phyloP scores from a whole-genome alignment of 2,888 invertebrate species.

The Kuschelorhynchus macadamiae region DNA sequence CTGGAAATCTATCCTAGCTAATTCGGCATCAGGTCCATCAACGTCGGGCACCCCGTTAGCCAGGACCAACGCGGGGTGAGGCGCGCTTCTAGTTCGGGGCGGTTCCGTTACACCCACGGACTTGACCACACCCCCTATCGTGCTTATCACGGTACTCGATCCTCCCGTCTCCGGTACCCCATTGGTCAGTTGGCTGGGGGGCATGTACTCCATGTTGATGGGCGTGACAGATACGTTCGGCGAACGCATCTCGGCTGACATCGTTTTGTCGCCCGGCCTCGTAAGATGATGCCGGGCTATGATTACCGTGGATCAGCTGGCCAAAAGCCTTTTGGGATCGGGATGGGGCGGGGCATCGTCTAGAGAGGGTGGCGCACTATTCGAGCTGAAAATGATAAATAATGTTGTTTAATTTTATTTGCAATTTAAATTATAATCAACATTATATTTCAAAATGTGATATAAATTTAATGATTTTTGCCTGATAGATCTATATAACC shows the following conservation, averaged over 20 bases:
- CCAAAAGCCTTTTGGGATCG: slow-evolving; percentile 28
- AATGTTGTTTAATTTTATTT: too few species aligned
- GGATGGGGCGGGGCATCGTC: slow-evolving; percentile 42
- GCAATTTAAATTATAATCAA: too few species aligned
- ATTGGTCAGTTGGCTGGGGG: slow-evolving; percentile 51
- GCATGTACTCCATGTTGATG: slow-evolving; percentile 75
- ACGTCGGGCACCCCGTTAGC: slow-evolving; percentile 60
- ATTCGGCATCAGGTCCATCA: slow-evolving; percentile 84
- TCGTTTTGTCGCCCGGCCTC: slow-evolving; percentile 49
- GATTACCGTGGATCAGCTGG: slow-evolving; percentile 65
- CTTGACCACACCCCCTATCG: slow-evolving; percentile 45
- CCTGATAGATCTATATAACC: too few species aligned
- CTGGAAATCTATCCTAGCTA: slow-evolving; percentile 83
- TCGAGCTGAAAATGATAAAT: slow-evolving; percentile 30
- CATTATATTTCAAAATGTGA: too few species aligned
- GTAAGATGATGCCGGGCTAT: slow-evolving; percentile 42
- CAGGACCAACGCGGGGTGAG: slow-evolving; percentile 54
- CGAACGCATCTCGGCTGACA: slow-evolving; percentile 68
- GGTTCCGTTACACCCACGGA: slow-evolving; percentile 53
- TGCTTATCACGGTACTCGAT: slow-evolving; percentile 33
- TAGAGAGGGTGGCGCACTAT: slow-evolving; percentile 28
- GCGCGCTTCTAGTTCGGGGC: slow-evolving; percentile 57
- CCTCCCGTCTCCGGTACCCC: slow-evolving; percentile 17
- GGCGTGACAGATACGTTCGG: slow-evolving; percentile 85
- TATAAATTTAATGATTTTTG: too few species aligned